Percentiles rank a stretch among this genome's conserved stretches.
phyloP scores from a whole-genome alignment of 2,888 invertebrate genomes.

The Drosophila kuntzei region DNA sequence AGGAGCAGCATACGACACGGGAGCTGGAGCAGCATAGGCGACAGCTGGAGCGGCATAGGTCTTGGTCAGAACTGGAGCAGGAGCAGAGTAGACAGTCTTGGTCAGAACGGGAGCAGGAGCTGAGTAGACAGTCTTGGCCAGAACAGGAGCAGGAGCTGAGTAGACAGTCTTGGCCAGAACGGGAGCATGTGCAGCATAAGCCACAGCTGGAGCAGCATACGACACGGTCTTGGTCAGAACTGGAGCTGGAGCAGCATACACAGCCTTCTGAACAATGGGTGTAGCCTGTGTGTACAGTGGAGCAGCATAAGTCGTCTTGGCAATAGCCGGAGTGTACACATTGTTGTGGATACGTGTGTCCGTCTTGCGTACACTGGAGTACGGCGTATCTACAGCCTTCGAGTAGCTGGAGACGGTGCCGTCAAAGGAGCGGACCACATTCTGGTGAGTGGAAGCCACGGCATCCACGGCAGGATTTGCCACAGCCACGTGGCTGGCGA shows the following conservation, averaged over 20 bases:
- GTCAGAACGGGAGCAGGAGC: slow-evolving; percentile 72
- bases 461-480: slow-evolving; percentile 80
- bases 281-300: slow-evolving; percentile 73
- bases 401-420: slow-evolving; percentile 87
- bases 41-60: slow-evolving; percentile 62
- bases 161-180: slow-evolving; percentile 78
- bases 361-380: slow-evolving; percentile 88
- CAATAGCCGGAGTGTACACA: slow-evolving; percentile 85
- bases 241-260: slow-evolving; percentile 77
- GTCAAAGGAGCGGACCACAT: slow-evolving; percentile 87
- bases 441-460: slow-evolving; percentile 86
- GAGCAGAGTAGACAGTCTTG: slow-evolving; percentile 18
- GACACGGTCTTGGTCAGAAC: slow-evolving; percentile 71
- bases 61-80: slow-evolving; percentile 68
- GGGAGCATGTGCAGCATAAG: slow-evolving; percentile 65
- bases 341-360: slow-evolving; percentile 88
- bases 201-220: slow-evolving; percentile 52
- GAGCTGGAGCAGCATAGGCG: slow-evolving; percentile 66
- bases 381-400: slow-evolving; percentile 88
- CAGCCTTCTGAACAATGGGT: slow-evolving; percentile 60
- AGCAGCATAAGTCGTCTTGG: slow-evolving; percentile 78
- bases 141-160: slow-evolving; percentile 83
- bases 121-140: slow-evolving; percentile 68
- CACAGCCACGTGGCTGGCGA: slow-evolving; percentile 74
- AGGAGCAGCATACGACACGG: slow-evolving; percentile 66